A percentile compares a stretch with the other conserved stretches of the same genome.
These are phyloP conservation scores for Rhinolophus ferrumequinum DNA, from an alignment of 2,113 vertebrate species.

Conservation along the genomic window DNA sequence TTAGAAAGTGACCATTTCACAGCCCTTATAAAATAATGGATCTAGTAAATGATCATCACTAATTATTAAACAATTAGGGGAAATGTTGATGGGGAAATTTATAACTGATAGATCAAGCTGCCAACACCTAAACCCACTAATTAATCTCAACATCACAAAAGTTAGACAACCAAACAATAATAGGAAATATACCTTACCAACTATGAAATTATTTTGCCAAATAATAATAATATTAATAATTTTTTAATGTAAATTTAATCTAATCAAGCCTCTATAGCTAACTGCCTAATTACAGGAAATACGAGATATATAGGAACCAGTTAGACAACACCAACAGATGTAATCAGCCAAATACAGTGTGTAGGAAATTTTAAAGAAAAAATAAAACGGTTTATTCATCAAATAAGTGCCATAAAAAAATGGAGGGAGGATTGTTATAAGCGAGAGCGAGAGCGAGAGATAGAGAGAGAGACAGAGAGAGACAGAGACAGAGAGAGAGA, in stretches of 20 bases:
- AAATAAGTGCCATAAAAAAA: slow-evolving; percentile 28
- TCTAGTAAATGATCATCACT: background rate
- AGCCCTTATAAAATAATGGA: background rate
- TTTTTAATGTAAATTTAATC: background rate
- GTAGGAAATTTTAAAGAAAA: slow-evolving; percentile 17
- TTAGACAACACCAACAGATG: background rate
- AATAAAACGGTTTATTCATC: background rate
- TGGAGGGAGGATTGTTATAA: background rate
- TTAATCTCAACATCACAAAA: slow-evolving; percentile 22
- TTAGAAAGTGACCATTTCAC: background rate
- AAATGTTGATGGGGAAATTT: slow-evolving; percentile 9
- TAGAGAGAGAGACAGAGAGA: too few species aligned
- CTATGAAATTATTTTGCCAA: background rate
- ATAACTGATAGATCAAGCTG: background rate
- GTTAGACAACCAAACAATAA: background rate
- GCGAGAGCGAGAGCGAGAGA: background rate
- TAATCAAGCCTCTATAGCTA: background rate
- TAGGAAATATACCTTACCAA: background rate
- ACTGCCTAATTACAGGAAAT: slow-evolving; percentile 4
- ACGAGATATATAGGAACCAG: background rate
- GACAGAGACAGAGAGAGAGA: background rate
- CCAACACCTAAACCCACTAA: background rate
- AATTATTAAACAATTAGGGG: slow-evolving; percentile 5
- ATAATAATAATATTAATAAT: background rate
- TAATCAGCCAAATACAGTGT: slow-evolving; percentile 23